Evolutionary conservation across 2,888 invertebrate species (phyloP).

Genomic region (Hyles lineata): DNA sequence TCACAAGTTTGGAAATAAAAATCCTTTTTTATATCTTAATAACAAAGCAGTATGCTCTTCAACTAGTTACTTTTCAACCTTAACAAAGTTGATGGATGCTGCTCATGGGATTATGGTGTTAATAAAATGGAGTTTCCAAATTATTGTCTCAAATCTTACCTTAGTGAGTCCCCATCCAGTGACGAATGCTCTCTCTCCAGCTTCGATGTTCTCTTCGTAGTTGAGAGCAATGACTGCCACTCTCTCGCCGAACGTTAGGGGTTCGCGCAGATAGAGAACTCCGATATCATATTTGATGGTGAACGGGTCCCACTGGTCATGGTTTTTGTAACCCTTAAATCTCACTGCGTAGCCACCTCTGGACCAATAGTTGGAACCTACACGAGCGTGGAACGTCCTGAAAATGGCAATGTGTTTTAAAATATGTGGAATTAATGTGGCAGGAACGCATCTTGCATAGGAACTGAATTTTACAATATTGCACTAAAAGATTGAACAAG

Average conservation of each 20-base stretch:
- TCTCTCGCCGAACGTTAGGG: constrained; percentile 35
- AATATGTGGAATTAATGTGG: not conserved
- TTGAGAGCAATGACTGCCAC: constrained; percentile 41
- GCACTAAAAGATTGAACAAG: too few species aligned
- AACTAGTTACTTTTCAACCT: too few species aligned
- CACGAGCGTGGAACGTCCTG: constrained; percentile 46
- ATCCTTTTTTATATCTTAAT: too few species aligned
- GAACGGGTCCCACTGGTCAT: constrained; percentile 47
- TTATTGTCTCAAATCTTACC: constrained; percentile 37
- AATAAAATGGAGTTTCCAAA: not conserved
- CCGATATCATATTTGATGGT: constrained; percentile 54
- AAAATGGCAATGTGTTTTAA: constrained; percentile 19
- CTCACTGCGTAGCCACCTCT: constrained; percentile 36
- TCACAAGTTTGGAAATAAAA: too few species aligned
- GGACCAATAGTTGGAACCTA: constrained; percentile 53
- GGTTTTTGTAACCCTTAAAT: constrained; percentile 45
- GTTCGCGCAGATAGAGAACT: constrained; percentile 36
- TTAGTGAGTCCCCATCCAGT: constrained; percentile 56
- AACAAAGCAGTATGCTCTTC: too few species aligned
- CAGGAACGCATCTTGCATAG: too few species aligned
- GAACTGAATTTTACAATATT: too few species aligned
- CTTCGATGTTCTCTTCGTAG: constrained; percentile 37
- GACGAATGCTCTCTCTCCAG: constrained; percentile 40
- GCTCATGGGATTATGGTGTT: too few species aligned
- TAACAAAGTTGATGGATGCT: too few species aligned